Evolutionary conservation across 2,888 invertebrate genomes (phyloP).

Genomic region (Steinernema carpocapsae): DNA sequence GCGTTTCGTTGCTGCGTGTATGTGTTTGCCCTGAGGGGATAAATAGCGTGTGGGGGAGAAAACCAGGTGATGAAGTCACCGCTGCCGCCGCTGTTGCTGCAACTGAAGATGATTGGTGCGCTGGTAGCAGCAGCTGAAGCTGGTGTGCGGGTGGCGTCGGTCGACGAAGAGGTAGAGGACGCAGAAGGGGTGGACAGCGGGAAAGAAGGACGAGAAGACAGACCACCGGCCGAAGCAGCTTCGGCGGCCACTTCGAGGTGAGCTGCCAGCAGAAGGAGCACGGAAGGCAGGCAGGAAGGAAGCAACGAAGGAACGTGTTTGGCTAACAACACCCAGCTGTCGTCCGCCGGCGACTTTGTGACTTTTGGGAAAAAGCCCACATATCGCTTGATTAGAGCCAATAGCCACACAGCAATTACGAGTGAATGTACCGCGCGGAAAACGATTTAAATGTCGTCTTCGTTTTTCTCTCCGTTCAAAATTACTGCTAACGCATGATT

Average conservation of each 20-base stretch:
- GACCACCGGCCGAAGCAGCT: background rate
- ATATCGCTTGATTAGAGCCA: constrained; percentile 23
- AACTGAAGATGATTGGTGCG: constrained; percentile 20
- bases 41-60: constrained; percentile 33
- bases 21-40: constrained; percentile 32
- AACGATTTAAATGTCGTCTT: background rate
- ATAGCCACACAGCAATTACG: constrained; percentile 24
- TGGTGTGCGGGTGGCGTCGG: too few species aligned
- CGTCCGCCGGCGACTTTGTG: background rate
- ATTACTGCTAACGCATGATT: background rate
- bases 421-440: background rate
- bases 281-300: background rate
- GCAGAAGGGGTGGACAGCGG: too few species aligned
- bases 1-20: constrained; percentile 4
- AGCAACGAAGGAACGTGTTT: constrained; percentile 31
- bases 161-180: too few species aligned
- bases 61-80: constrained; percentile 32
- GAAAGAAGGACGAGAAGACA: background rate
- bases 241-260: background rate
- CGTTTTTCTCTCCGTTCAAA: background rate
- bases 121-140: background rate
- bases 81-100: background rate
- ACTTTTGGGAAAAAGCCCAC: constrained; percentile 13
- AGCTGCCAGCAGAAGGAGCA: background rate
- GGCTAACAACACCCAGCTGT: background rate